phyloP scores from a whole-genome alignment of 35 echinoderm and acorn worm species.

The Amphiura filiformis region DNA sequence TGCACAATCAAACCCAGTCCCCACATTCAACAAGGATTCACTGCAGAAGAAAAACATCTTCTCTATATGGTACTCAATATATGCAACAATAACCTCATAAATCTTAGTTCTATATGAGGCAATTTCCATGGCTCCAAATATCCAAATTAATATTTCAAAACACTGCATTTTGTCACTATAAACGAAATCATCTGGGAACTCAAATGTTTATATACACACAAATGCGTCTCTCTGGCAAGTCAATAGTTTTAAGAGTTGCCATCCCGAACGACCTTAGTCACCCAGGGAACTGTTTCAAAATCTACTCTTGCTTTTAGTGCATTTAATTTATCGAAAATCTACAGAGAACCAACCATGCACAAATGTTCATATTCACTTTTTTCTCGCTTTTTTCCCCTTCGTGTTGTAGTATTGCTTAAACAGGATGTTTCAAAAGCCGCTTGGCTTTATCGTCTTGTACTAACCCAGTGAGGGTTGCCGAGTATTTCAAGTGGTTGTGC shows the following conservation, averaged over 20 bases:
- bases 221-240: not conserved
- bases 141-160: not conserved
- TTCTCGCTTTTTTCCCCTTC: too few relatives aligned
- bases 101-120: not conserved
- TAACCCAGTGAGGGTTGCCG: too few relatives aligned
- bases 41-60: too few relatives aligned
- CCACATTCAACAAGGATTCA: too few relatives aligned
- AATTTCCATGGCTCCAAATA: not conserved
- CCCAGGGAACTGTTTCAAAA: not conserved
- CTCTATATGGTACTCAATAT: not conserved
- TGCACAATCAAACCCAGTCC: too few relatives aligned
- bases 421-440: too few relatives aligned
- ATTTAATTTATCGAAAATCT: not conserved
- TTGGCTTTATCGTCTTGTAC: too few relatives aligned
- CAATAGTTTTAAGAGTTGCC: not conserved
- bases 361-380: not conserved
- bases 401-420: too few relatives aligned
- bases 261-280: not conserved
- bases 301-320: not conserved
- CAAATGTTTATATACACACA: not conserved
- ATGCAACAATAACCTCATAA: not conserved
- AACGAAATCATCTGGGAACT: not conserved
- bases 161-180: not conserved
- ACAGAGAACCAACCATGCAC: not conserved
- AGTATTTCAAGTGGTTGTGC: not conserved